Evolutionary conservation across 1,140 invertebrate species (phyloP), one percentile per base, ranked within the genome.

Genomic region (Drosophila kikkawai): DNA sequence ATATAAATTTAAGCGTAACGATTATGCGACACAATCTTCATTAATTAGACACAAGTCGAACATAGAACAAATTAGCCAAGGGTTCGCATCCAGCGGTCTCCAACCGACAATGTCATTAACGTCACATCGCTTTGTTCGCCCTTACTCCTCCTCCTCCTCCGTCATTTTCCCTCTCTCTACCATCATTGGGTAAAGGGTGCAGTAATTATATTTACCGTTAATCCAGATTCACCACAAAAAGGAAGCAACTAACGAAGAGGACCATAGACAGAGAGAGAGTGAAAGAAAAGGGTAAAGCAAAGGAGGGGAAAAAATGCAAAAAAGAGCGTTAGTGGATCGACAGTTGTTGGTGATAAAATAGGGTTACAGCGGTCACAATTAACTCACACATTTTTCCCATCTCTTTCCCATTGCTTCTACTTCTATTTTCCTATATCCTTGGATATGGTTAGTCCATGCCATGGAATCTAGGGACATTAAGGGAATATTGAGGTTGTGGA

Each of bases 181-280:
- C 55, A 12, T n/a, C 48, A 29, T 42, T 50, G 57, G 37, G 32
- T 37, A 73, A 73, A 64, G 70, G 69, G 50, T 71, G 77, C 50
- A 66, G 85, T 87, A 87, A 87, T 87, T 87, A 87, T 87, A 88
- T 88, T 87, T 87, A 79, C 85, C 70, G 77, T 87, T 87, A 87
- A 80, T 70, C 60, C 68, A 50, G 51, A 83, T 80, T 83, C 56
- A 59, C 61, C 55, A 79, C 77, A 60, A 79, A 79, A 61, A 47
- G 61, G 59, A 69, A 64, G 66, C 44, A 53, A 50, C 34, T 70
- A 61, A 81, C 58, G 55, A 63, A 75, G 60, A 32, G 34, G n/a
- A n/a, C 47, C 53, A 51, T 7, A 53, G 29, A 19, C 1, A 13
- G 50, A 19, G 7, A 7, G 6, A 8, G n/a, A 7, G 6, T 4